Base-by-base conservation (phyloP, 2,797 vertebrate species). In the Leptodactylus fallax region DNA sequence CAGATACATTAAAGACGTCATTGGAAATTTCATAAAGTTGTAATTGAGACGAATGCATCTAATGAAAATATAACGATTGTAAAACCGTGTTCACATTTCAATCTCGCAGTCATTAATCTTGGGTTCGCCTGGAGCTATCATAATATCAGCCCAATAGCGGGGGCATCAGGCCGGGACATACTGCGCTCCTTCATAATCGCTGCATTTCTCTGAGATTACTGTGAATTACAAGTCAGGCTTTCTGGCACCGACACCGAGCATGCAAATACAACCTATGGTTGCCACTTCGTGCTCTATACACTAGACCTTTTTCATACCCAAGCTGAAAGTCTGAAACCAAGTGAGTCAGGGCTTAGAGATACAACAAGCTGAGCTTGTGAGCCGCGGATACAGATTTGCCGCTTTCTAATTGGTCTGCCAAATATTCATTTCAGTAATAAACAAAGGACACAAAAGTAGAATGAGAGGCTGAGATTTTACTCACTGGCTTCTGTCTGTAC, bases 71-170 rank as follows among this genome's bases (percentile, higher is more conserved):
- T 45, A 58, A 47, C 12, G 10, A 81, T 83, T 83, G n/a, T n/a
- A n/a, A n/a, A 72, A 72, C 12, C 45, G 36, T 74, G n/a, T n/a
- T n/a, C n/a, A n/a, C n/a, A n/a, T n/a, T n/a, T n/a, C n/a, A n/a
- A n/a, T n/a, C n/a, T n/a, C n/a, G n/a, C n/a, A n/a, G n/a, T n/a
- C 60, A 85, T 85, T 69, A 85, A 85, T 85, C 74, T 85, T 78
- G 56, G 83, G 47, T 84, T 84, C 79, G 67, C 51, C 36, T 45
- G 36, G 23, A 71, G 63, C 81, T 85, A 77, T 77, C 83, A 85
- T 77, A 85, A 65, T 45, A 77, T 77, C 47, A 84, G 47, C 21
- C n/a, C 83, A 85, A 76, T 85, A 76, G 53, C 13, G 56, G 47
- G 77, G 72, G 83, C 83, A 85, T 78, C 58, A 21, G 72, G 23